Conservation (phyloP, 1,140 invertebrate genomes). For the Lucilia sericata region DNA sequence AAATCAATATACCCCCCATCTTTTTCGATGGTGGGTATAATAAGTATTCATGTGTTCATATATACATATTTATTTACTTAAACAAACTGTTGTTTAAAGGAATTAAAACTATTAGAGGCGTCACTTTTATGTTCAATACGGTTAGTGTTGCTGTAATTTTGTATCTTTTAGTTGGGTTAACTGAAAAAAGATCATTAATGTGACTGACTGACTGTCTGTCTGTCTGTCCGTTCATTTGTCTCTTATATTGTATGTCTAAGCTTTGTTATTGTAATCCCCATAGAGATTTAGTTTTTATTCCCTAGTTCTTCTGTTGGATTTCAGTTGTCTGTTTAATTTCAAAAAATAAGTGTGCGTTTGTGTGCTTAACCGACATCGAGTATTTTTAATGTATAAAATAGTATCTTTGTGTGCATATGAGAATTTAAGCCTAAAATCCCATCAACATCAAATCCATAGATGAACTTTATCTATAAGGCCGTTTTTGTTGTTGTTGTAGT, state of each 20-base stretch:
- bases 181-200: neutral
- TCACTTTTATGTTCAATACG: neutral
- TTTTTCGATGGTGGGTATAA: too few relatives aligned
- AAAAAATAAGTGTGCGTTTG: neutral
- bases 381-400: neutral
- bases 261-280: neutral
- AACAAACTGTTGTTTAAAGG: constrained; percentile 7
- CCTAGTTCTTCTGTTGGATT: too few relatives aligned
- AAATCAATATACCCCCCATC: too few relatives aligned
- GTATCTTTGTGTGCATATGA: too few relatives aligned
- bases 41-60: neutral
- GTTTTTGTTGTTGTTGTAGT: neutral
- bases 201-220: neutral
- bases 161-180: neutral
- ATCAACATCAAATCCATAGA: neutral
- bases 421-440: neutral
- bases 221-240: neutral
- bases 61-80: too few relatives aligned
- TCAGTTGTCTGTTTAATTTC: neutral
- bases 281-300: too few relatives aligned
- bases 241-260: neutral
- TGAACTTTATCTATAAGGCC: neutral
- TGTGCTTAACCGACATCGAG: neutral
- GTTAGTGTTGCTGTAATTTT: neutral
- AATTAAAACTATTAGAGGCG: constrained; percentile 30